Conservation (phyloP, 2,113 vertebrate genomes). For the Cheirogaleus medius region DNA sequence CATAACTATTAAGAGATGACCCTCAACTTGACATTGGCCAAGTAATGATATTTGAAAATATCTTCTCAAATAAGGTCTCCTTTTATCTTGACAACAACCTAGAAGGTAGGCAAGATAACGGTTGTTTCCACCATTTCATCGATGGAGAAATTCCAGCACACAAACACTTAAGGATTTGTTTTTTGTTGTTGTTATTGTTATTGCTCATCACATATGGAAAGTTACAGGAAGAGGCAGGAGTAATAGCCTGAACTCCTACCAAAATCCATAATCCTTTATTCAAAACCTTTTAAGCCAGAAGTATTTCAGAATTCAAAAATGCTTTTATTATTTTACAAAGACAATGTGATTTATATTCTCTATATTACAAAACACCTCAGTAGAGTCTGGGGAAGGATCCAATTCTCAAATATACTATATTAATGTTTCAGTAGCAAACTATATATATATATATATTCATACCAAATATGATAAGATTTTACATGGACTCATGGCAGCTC, state of each 20-base stretch:
- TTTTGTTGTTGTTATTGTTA: not conserved
- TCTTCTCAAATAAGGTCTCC: not conserved
- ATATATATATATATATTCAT: not conserved
- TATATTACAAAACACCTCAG: not conserved
- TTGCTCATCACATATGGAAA: not conserved
- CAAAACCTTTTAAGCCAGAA: not conserved
- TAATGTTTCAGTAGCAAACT: not conserved
- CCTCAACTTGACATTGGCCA: not conserved
- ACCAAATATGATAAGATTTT: not conserved
- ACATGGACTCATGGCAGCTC: not conserved
- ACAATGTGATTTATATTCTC: not conserved
- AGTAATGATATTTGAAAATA: not conserved
- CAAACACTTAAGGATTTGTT: not conserved
- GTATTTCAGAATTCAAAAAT: not conserved
- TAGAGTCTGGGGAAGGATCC: not conserved
- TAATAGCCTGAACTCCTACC: not conserved
- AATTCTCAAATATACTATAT: not conserved
- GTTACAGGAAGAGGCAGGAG: not conserved
- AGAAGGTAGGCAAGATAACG: not conserved
- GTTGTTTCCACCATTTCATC: not conserved
- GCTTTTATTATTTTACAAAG: not conserved
- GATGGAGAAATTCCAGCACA: not conserved
- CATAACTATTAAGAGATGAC: not conserved
- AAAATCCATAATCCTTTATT: not conserved
- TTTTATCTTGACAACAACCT: not conserved